A percentile compares a stretch with the other conserved stretches of the same genome.
Evolutionary conservation across 92 coral and sea anemone genomes (phyloP).

Genomic region (Zoanthus gigantus): DNA sequence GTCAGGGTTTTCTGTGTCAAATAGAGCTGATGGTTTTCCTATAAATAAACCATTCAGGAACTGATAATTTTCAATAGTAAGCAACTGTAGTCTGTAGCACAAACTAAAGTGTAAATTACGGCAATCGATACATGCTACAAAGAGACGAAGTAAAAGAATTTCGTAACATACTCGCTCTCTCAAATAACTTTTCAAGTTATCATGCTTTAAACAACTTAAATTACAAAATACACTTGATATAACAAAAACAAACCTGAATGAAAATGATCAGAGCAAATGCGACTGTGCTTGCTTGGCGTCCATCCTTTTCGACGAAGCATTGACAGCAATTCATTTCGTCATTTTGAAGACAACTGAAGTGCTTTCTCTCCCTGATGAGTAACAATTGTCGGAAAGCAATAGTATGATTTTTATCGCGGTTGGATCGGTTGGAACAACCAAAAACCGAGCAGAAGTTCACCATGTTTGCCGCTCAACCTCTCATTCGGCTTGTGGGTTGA

Average conservation of each 20-base stretch:
- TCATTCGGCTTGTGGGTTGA: no score
- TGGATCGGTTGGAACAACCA: constrained; percentile 6
- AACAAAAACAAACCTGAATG: background rate
- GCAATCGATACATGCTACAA: no score
- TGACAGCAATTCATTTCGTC: background rate
- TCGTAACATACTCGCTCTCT: no score
- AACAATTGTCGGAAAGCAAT: background rate
- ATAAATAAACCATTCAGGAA: background rate
- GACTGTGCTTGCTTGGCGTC: background rate
- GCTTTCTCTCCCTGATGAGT: background rate
- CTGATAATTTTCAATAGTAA: no score
- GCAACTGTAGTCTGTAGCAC: no score
- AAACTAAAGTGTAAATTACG: no score
- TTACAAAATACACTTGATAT: no score
- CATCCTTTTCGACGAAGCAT: background rate
- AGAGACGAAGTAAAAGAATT: no score
- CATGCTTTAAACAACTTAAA: no score
- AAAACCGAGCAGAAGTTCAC: background rate
- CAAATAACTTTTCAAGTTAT: no score
- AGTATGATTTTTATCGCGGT: constrained; percentile 9
- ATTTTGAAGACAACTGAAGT: background rate
- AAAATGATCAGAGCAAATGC: background rate
- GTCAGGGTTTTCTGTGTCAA: background rate
- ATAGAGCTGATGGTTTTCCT: background rate
- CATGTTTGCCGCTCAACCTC: background rate